Conservation (phyloP, 2,113 vertebrate species). For the Heterochromis multidens region DNA sequence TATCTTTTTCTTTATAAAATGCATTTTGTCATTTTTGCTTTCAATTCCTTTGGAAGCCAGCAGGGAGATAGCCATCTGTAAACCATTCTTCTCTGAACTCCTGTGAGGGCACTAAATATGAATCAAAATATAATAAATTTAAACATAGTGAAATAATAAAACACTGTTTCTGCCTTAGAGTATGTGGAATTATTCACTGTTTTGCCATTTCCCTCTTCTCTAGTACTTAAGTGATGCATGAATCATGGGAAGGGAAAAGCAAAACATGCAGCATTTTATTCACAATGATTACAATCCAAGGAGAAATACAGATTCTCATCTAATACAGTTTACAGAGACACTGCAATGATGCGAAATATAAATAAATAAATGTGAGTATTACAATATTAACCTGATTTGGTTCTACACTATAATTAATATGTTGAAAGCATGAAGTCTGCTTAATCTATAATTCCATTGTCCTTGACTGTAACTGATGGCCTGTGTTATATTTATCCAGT, state of each 20-base stretch:
- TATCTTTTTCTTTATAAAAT: not conserved
- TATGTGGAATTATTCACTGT: slow-evolving; percentile 11
- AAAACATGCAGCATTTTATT: not conserved
- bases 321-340: not conserved
- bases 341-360: not conserved
- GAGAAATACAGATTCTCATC: not conserved
- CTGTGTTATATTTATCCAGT: not conserved
- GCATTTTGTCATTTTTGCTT: not conserved
- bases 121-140: slow-evolving; percentile 2
- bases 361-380: not conserved
- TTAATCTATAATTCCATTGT: not conserved
- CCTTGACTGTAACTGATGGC: not conserved
- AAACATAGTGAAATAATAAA: slow-evolving; percentile 22
- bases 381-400: not conserved
- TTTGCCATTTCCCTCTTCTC: not conserved
- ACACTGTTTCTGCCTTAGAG: not conserved
- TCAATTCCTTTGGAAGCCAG: slow-evolving; percentile 41
- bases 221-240: not conserved
- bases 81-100: not conserved
- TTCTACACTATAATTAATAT: not conserved
- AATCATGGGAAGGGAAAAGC: not conserved
- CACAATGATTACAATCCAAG: not conserved
- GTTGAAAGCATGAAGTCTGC: not conserved
- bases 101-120: not conserved
- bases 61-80: slow-evolving; percentile 7